Evolutionary conservation across 2,797 vertebrate genomes (phyloP).

Genomic region (Sebastes paucispinis): DNA sequence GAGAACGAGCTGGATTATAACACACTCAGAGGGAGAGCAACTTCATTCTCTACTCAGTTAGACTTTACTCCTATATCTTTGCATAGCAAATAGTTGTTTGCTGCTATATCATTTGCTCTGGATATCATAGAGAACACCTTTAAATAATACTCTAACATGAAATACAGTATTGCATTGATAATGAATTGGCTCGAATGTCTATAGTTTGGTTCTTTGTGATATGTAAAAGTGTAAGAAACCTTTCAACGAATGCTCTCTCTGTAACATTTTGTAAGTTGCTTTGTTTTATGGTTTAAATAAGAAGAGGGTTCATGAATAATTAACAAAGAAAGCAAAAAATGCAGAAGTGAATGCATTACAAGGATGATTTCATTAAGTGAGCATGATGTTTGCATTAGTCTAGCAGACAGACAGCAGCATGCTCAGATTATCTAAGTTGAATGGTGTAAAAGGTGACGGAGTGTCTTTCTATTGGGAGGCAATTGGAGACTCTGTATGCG

Average conservation of each 20-base stretch:
- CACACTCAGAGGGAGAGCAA: neutral
- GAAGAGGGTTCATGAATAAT: neutral
- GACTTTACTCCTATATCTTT: neutral
- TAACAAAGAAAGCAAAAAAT: neutral
- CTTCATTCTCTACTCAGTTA: neutral
- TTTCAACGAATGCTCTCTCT: neutral
- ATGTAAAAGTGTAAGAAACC: neutral
- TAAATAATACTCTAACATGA: neutral
- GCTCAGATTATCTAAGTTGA: neutral
- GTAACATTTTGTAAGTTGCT: neutral
- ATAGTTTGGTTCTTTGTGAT: neutral
- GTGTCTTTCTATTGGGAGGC: neutral
- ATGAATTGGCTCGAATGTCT: neutral
- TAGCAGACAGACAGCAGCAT: neutral
- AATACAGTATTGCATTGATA: neutral
- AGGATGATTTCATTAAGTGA: neutral
- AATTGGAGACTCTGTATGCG: neutral
- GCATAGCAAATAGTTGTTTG: no score
- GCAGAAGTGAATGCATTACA: neutral
- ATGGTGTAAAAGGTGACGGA: neutral
- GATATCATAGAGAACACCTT: neutral
- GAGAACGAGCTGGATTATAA: neutral
- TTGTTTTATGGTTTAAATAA: conserved; percentile 5
- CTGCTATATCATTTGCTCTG: neutral
- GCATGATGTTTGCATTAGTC: neutral